Percentiles rank a stretch among this genome's conserved stretches.
These are phyloP conservation scores for Zaprionus gabonicus DNA, from an alignment of 1,140 invertebrate genomes.

Conservation along the genomic window DNA sequence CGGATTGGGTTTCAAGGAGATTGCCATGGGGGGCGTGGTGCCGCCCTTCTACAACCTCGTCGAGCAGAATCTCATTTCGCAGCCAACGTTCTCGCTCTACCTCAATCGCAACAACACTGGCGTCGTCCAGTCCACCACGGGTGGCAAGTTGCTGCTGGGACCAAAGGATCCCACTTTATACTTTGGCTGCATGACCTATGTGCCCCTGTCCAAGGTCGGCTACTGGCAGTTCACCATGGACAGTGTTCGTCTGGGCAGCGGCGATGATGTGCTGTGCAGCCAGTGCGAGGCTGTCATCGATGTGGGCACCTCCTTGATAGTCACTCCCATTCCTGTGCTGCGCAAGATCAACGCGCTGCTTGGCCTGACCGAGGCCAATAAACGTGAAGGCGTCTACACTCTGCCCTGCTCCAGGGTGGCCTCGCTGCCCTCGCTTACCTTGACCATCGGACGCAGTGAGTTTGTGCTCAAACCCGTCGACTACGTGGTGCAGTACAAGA, in stretches of 20 bases:
- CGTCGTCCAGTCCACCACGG: conserved; percentile 86
- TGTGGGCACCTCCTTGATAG: conserved; percentile 98
- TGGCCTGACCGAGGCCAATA: conserved; percentile 89
- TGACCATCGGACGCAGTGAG: conserved; percentile 60
- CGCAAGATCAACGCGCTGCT: conserved; percentile 89
- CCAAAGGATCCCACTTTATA: conserved; percentile 96
- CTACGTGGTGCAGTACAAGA: conserved; percentile 83
- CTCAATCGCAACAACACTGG: conserved; percentile 87
- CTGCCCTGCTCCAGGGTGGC: conserved; percentile 85
- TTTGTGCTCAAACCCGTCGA: conserved; percentile 47
- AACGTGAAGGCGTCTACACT: conserved; percentile 85
- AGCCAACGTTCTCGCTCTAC: conserved; percentile 97
- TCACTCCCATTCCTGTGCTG: conserved; percentile 92
- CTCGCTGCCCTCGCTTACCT: conserved; percentile 41
- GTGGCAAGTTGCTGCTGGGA: conserved; percentile 96
- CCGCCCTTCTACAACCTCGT: conserved; percentile 98
- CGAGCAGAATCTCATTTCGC: conserved; percentile 90
- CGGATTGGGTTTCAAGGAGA: conserved; percentile 94
- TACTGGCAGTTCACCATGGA: conserved; percentile 99
- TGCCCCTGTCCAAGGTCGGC: conserved; percentile 92
- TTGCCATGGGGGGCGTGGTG: conserved; percentile 94
- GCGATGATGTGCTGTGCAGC: conserved; percentile 84
- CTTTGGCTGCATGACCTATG: conserved; percentile 94
- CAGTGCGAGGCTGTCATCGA: conserved; percentile 97
- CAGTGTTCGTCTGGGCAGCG: conserved; percentile 86